Base-by-base conservation (phyloP, 2,113 vertebrate genomes). In the Clarias magur region DNA sequence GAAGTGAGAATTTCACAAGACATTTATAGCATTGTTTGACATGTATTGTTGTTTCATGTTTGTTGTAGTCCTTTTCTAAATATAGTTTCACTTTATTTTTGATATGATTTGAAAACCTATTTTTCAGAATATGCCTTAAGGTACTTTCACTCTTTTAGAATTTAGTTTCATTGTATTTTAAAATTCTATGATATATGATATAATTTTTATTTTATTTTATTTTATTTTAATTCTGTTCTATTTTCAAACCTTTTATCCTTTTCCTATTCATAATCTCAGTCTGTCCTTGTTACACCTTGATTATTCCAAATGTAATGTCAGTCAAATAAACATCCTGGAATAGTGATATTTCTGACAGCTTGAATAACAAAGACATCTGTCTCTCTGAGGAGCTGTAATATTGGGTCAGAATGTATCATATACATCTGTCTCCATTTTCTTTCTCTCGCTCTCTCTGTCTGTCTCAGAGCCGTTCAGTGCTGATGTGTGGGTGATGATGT, bases 401-500 rank as follows among this genome's bases (percentile, higher is more conserved):
- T 57, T 80, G 78, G 78, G 56, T 60, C 78, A 80, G 27, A 80
- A 80, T 27, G 5, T 80, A 21, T 80, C 78, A 80, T 59, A 59
- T 25, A n/a, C 16, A 30, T 80, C 27, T 80, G 56, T 60, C 27
- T 80, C 10, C 30, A 80, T 80, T 27, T 48, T 80, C 70, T 70
- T 73, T 86, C 11, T 54, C 23, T 59, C 34, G n/a, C 86, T 76
- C 57, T 42, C 63, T 38, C 54, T 87, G 84, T 70, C 83, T 92
- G 78, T 90, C 89, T 21, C 91, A 99, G 98, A 99, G 93, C 98
- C 98, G 72, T 99, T 99, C 96, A 99, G 98, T 83, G 98, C 98
- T 63, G 98, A 99, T 0, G 98, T 99, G 86, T 99, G 98, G 98
- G 98, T 99, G 88, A 99, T 99, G 98, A 99, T 99, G 98, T 99